Conservation (phyloP, 2,113 vertebrate genomes). For the Tinamus guttatus region DNA sequence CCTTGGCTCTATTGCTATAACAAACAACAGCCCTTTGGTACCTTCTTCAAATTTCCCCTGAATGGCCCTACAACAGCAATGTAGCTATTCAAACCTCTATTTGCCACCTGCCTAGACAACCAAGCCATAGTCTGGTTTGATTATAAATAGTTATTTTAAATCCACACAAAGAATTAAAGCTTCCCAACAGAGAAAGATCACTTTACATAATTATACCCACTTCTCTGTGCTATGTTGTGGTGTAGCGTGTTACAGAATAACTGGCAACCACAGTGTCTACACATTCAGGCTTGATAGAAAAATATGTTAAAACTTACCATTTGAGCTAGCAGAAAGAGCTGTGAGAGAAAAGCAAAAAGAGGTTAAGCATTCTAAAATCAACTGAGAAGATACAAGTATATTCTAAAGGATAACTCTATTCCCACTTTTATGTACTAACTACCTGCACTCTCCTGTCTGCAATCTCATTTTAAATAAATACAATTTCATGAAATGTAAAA, state of each 20-base stretch:
- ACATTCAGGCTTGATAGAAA: neutral
- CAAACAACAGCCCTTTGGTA: neutral
- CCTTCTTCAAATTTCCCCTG: neutral
- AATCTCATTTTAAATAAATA: neutral
- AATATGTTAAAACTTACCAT: slow-evolving; percentile 83
- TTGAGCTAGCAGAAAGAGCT: slow-evolving; percentile 89
- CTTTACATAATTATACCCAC: neutral
- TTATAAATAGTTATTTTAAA: neutral
- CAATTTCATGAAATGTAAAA: neutral
- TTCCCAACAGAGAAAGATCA: neutral
- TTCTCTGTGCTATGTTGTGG: neutral
- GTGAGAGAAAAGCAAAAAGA: slow-evolving; percentile 30
- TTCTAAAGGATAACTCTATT: neutral
- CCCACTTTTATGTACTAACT: neutral
- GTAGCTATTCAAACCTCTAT: neutral
- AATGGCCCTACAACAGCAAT: neutral
- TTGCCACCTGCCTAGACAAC: neutral
- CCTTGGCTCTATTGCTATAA: neutral
- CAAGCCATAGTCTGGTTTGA: neutral
- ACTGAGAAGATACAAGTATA: neutral
- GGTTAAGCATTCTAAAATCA: neutral
- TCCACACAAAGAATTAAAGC: neutral
- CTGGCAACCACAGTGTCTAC: neutral
- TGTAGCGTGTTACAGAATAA: neutral
- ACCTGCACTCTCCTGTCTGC: neutral